Conservation (phyloP, 2,797 vertebrate species). For the Parotocinclus haroldoi region DNA sequence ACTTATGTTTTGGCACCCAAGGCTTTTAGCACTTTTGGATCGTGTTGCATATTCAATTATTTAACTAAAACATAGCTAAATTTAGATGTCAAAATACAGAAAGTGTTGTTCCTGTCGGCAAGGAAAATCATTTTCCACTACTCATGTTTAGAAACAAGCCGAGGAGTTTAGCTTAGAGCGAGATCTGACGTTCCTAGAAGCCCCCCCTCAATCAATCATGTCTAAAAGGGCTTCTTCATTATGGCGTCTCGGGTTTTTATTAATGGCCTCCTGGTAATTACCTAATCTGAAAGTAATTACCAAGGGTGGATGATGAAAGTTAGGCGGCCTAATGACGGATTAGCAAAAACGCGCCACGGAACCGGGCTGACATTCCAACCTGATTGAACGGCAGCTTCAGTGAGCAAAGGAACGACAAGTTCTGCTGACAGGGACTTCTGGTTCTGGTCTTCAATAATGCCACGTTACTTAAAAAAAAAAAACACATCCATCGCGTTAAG, state of each 20-base stretch:
- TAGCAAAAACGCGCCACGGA: conserved; percentile 26
- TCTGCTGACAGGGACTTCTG: not conserved
- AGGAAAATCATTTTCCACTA: too few relatives aligned
- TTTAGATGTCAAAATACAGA: too few relatives aligned
- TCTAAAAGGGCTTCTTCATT: conserved; percentile 42
- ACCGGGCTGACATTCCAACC: conserved; percentile 44
- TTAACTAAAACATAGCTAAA: too few relatives aligned
- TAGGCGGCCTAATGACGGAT: conserved; percentile 49
- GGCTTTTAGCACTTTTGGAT: too few relatives aligned
- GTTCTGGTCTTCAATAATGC: not conserved
- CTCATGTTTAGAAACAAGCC: too few relatives aligned
- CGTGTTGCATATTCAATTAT: too few relatives aligned
- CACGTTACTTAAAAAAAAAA: not conserved
- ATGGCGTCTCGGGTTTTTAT: conserved; percentile 47
- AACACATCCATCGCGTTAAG: not conserved
- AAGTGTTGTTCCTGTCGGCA: too few relatives aligned
- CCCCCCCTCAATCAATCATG: conserved; percentile 27
- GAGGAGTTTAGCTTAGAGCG: conserved; percentile 8
- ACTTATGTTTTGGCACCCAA: too few relatives aligned
- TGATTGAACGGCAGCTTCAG: conserved; percentile 36
- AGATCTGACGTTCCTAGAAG: too few relatives aligned
- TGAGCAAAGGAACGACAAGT: conserved; percentile 21
- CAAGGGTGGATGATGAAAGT: conserved; percentile 48
- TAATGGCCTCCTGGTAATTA: conserved; percentile 51
- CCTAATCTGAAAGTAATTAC: conserved; percentile 50